Evolutionary conservation across 2,113 vertebrate species (phyloP).

Genomic region (Grammomys dolichurus): DNA sequence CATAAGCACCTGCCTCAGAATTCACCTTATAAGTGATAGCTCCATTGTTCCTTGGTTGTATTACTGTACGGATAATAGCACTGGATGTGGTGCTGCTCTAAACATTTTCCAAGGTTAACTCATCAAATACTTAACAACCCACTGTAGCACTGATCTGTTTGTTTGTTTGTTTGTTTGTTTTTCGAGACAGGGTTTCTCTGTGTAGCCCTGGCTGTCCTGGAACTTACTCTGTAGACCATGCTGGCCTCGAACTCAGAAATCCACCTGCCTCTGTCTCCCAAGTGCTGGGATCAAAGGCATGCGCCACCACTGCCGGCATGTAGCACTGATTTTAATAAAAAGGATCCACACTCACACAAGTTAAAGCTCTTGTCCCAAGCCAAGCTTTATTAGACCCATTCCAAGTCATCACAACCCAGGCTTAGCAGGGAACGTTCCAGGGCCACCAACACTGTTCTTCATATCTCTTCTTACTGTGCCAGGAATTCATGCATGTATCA

Average conservation of each 20-base stretch:
- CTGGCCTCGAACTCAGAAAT: no score
- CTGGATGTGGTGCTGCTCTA: neutral
- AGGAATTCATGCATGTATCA: neutral
- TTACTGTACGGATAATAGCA: neutral
- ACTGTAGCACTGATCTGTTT: neutral
- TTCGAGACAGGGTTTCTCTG: no score
- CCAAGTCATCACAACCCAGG: neutral
- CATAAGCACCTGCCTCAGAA: neutral
- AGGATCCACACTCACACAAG: neutral
- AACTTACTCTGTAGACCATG: no score
- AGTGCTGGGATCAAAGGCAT: no score
- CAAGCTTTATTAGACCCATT: neutral
- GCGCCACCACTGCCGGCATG: neutral
- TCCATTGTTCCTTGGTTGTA: slow-evolving; percentile 3
- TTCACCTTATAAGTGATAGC: slow-evolving; percentile 27
- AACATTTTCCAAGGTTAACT: slow-evolving; percentile 6
- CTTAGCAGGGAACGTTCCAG: neutral
- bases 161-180: no score
- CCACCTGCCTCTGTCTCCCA: no score
- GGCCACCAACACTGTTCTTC: neutral
- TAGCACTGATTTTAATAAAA: neutral
- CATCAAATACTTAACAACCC: neutral
- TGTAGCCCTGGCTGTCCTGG: no score
- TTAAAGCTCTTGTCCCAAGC: neutral
- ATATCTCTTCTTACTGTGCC: neutral